These are phyloP conservation scores for Osedax fenrisi DNA, from an alignment of 2,888 invertebrate genomes.

Conservation along the genomic window DNA sequence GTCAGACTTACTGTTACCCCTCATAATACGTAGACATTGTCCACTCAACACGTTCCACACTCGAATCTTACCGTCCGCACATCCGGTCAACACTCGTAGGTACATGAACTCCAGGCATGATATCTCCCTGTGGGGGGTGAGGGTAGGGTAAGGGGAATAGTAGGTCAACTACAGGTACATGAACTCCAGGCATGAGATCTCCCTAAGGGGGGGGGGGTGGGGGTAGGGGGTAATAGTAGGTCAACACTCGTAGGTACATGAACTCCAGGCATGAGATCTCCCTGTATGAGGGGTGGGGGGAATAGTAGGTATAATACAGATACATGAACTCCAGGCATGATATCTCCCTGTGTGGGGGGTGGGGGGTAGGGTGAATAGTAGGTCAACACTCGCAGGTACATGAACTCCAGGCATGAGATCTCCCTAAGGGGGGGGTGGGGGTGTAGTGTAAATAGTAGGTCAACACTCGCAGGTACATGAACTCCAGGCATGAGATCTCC, in stretches of 20 bases:
- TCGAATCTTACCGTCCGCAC: conserved; percentile 47
- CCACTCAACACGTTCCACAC: conserved; percentile 50
- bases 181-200: conserved; percentile 47
- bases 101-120: conserved; percentile 48
- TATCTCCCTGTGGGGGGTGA: conserved; percentile 49
- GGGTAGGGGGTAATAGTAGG: no score
- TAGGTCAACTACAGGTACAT: conserved; percentile 46
- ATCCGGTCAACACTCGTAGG: conserved; percentile 49
- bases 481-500: conserved; percentile 48
- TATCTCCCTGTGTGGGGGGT: no score
- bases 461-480: no score
- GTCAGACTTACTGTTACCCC: conserved; percentile 50
- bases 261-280: conserved; percentile 49
- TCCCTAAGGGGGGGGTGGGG: no score
- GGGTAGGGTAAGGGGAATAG: no score
- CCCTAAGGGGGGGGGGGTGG: no score
- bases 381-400: conserved; percentile 48
- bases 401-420: conserved; percentile 48
- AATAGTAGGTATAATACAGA: conserved; percentile 46
- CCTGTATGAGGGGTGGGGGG: no score
- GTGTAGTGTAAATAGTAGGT: no score
- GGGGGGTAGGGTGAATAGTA: no score
- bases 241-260: conserved; percentile 47
- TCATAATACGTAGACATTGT: conserved; percentile 49
- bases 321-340: conserved; percentile 47